Evolutionary conservation across 2,888 invertebrate genomes (phyloP).

Genomic region (Orchestes rusci): DNA sequence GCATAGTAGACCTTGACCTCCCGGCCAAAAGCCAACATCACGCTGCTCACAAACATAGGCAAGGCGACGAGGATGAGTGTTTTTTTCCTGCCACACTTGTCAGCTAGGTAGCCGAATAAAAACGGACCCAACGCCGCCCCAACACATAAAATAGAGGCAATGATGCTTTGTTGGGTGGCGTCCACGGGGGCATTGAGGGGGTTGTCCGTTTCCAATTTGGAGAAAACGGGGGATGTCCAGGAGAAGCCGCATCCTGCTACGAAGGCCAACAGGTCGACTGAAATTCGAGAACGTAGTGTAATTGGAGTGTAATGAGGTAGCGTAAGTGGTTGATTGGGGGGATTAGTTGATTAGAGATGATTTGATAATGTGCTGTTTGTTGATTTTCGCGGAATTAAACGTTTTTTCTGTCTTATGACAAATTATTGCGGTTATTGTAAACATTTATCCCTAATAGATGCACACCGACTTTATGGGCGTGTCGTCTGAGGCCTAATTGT

Average conservation of each 20-base stretch:
- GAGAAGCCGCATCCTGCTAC: conserved; percentile 25
- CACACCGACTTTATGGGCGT: too few relatives aligned
- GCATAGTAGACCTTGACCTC: conserved; percentile 41
- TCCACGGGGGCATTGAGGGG: conserved; percentile 28
- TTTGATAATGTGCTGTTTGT: too few relatives aligned
- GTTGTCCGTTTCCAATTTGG: conserved; percentile 24
- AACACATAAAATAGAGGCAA: conserved; percentile 29
- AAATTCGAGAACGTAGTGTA: too few relatives aligned
- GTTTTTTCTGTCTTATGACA: too few relatives aligned
- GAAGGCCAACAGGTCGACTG: conserved; percentile 26
- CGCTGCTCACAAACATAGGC: conserved; percentile 52
- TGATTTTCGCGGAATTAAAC: too few relatives aligned
- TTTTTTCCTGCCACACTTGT: conserved; percentile 51
- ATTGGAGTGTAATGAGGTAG: too few relatives aligned
- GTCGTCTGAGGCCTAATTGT: too few relatives aligned
- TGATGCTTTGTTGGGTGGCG: conserved; percentile 29
- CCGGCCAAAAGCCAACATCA: conserved; percentile 26
- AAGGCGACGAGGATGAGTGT: conserved; percentile 54
- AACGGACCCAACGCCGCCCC: conserved; percentile 32
- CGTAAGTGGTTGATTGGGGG: too few relatives aligned
- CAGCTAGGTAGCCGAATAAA: conserved; percentile 26
- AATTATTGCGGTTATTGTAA: too few relatives aligned
- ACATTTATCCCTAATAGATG: too few relatives aligned
- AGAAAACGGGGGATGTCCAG: conserved; percentile 33
- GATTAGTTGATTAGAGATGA: conserved; percentile 1